Percentiles rank a stretch among this genome's conserved stretches.
Conservation (phyloP, 2,113 vertebrate genomes). For the Podarcis raffonei region DNA sequence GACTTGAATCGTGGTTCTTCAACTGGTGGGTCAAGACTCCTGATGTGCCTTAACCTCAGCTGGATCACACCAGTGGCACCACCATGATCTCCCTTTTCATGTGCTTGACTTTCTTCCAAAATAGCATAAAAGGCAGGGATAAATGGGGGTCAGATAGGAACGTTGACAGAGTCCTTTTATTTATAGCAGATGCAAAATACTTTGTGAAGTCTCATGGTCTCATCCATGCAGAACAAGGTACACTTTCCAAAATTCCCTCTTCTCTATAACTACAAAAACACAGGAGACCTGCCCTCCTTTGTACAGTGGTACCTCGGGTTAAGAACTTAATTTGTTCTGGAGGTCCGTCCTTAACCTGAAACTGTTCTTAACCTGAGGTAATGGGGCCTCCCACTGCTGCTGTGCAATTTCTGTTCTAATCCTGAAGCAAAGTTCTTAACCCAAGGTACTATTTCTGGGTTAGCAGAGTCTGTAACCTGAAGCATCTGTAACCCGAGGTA, state of each 20-base stretch:
- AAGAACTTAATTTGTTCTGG: too few species aligned
- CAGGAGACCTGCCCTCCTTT: background rate
- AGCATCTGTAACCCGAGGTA: too few species aligned
- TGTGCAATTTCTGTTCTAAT: too few species aligned
- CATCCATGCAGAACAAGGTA: background rate
- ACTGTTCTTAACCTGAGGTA: too few species aligned
- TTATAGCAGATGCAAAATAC: background rate
- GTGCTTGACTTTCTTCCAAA: background rate
- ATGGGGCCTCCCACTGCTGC: too few species aligned
- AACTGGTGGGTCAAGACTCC: background rate
- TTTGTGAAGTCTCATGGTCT: background rate
- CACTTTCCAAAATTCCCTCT: background rate
- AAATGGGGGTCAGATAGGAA: background rate
- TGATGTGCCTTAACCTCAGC: background rate
- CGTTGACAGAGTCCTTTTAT: background rate
- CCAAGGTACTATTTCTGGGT: too few species aligned
- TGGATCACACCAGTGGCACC: background rate
- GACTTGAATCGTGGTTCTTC: background rate
- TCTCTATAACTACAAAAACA: background rate
- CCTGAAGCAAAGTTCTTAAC: too few species aligned
- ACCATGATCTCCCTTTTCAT: background rate
- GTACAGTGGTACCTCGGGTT: too few species aligned
- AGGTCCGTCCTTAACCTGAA: too few species aligned
- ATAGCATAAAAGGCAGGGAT: background rate
- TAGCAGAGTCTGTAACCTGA: too few species aligned